Evolutionary conservation across 2,797 vertebrate species (phyloP), one percentile per base, ranked within the genome.

Genomic region (Coilia nasus): DNA sequence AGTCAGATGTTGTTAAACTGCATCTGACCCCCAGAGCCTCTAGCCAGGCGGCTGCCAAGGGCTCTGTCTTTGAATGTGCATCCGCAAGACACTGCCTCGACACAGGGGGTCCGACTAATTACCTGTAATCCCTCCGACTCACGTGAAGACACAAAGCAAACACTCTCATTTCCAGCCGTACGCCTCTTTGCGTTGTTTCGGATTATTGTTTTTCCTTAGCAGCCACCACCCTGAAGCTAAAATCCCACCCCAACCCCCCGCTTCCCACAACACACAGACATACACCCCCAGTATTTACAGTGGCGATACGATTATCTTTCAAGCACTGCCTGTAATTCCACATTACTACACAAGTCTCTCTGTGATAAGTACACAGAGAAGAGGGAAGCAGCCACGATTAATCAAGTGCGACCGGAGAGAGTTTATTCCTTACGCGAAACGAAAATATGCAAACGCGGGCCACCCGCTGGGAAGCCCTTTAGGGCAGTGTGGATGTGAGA

Each of bases 81-180:
- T 87, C 88, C 88, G 82, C 88, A 87, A 84, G 85, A 88, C 89
- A 89, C 87, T 83, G 82, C 87, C 88, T 89, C 57, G 0, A 47
- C 83, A 47, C 82, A 85, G 85, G 88, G 90, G 86, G 84, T 89
- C 80, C 85, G 89, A 90, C 92, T 93, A 93, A 93, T 93, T 91
- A 90, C 82, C 84, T 83, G 83, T 92, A 93, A 93, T 93, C 90
- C 35, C 90, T 90, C 87, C 83, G 90, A 93, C 93, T 88, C 88
- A 90, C 87, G 89, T 54, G 88, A 91, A 92, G 92, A 93, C 90
- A 91, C 91, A 92, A 92, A 91, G 92, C 93, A 93, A 93, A 92
- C 84, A 92, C 88, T 87, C 87, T 90, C 87, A 87, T 91, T 91
- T 89, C 31, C 71, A 78, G 35, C 7, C 71, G 11, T 21, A 87